Conservation (phyloP, 1,140 invertebrate species). For the Hyphantria cunea region DNA sequence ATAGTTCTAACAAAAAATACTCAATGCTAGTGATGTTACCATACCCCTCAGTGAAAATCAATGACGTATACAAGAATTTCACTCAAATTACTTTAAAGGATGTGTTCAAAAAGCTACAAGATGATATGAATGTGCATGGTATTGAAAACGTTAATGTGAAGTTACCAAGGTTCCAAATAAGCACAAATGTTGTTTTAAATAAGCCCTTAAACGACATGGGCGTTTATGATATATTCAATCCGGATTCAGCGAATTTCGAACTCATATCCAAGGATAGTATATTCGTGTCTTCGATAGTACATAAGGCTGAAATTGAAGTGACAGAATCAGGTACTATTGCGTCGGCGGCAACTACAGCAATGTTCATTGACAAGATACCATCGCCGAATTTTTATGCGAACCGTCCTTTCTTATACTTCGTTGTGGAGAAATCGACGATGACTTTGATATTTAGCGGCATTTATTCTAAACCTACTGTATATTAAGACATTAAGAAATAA, state of each 20-base stretch:
- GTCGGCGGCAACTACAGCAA: constrained; percentile 83
- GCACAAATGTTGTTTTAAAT: constrained; percentile 84
- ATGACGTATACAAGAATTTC: constrained; percentile 56
- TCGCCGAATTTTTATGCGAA: constrained; percentile 84
- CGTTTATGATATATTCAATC: constrained; percentile 87
- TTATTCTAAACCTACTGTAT: constrained; percentile 70
- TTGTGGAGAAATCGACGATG: constrained; percentile 83
- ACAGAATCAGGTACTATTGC: constrained; percentile 92
- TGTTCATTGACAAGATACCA: constrained; percentile 80
- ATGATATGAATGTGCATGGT: constrained; percentile 63
- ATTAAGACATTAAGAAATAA: constrained; percentile 19
- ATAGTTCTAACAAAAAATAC: constrained; percentile 77
- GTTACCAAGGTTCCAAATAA: constrained; percentile 87
- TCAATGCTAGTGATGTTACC: constrained; percentile 65
- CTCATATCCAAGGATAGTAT: constrained; percentile 82
- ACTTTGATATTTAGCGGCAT: constrained; percentile 84
- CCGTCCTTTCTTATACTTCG: constrained; percentile 84
- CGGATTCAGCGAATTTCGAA: constrained; percentile 83
- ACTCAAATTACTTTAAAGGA: constrained; percentile 45
- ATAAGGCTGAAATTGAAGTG: constrained; percentile 91
- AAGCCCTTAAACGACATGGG: constrained; percentile 84
- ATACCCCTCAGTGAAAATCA: constrained; percentile 47
- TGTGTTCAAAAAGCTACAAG: constrained; percentile 71
- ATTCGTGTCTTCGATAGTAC: constrained; percentile 84
- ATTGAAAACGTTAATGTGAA: constrained; percentile 84